phyloP scores from a whole-genome alignment of 2,113 vertebrate species.

The Paramormyrops kingsleyae region DNA sequence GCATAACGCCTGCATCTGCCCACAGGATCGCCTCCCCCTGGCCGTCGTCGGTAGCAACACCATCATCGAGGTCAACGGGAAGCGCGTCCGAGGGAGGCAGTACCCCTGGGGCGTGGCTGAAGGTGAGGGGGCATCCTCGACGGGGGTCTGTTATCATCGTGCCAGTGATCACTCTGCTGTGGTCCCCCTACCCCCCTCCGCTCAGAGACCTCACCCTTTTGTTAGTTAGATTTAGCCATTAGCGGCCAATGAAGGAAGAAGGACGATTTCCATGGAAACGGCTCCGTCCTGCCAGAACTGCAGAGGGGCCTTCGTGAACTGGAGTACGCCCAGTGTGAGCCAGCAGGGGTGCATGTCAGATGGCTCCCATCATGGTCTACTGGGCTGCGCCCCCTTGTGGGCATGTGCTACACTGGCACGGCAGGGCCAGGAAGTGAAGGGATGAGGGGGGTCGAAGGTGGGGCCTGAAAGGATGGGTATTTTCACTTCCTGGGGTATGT shows the following conservation, averaged over 20 bases:
- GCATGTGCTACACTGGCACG: neutral
- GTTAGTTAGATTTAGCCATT: neutral
- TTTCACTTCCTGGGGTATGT: neutral
- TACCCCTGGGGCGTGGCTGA: constrained; percentile 97
- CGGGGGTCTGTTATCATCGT: neutral
- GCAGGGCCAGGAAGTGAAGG: neutral
- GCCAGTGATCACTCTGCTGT: neutral
- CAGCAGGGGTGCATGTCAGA: neutral
- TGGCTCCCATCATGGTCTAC: neutral
- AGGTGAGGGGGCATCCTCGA: constrained; percentile 62
- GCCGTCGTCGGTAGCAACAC: constrained; percentile 96
- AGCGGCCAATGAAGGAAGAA: neutral
- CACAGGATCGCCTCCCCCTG: constrained; percentile 86
- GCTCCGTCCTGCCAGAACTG: neutral
- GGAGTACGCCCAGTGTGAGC: neutral
- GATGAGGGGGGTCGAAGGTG: neutral
- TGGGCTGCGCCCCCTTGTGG: neutral
- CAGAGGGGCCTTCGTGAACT: neutral
- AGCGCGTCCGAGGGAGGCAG: constrained; percentile 86
- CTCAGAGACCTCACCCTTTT: neutral
- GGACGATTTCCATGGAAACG: neutral
- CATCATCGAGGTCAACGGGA: constrained; percentile 91
- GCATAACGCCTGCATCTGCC: constrained; percentile 28
- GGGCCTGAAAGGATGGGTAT: neutral
- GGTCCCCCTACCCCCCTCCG: neutral